phyloP scores from a whole-genome alignment of 2,113 vertebrate species.

The Microtus pennsylvanicus region DNA sequence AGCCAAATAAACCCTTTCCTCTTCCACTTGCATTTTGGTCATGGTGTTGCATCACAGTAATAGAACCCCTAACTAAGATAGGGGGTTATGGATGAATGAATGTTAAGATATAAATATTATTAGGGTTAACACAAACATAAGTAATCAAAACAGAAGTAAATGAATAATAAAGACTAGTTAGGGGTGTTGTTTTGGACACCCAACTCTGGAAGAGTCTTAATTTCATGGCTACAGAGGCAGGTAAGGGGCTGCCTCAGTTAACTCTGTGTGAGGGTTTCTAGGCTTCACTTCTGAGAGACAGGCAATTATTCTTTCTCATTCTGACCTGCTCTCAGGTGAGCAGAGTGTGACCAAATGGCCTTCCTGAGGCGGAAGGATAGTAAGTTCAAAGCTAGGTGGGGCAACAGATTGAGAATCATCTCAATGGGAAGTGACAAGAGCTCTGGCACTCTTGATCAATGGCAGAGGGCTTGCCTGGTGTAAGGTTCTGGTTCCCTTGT shows the following conservation, averaged over 20 bases:
- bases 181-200: not conserved
- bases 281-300: not conserved
- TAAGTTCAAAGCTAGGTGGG: not conserved
- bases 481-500: not conserved
- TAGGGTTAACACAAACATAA: not conserved
- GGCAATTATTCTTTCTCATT: not conserved
- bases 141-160: not conserved
- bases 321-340: not conserved
- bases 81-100: not conserved
- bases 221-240: not conserved
- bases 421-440: not conserved
- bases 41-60: not conserved
- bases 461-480: not conserved
- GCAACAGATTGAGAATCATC: not conserved
- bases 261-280: not conserved
- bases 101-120: not conserved
- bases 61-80: not conserved
- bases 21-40: not conserved
- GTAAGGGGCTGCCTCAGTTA: not conserved
- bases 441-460: not conserved
- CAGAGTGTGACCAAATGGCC: too few relatives aligned
- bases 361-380: not conserved
- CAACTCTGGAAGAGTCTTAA: not conserved
- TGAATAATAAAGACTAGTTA: not conserved
- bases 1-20: not conserved